phyloP scores from a whole-genome alignment of 2,888 invertebrate genomes.

The Drosophila pullipes region DNA sequence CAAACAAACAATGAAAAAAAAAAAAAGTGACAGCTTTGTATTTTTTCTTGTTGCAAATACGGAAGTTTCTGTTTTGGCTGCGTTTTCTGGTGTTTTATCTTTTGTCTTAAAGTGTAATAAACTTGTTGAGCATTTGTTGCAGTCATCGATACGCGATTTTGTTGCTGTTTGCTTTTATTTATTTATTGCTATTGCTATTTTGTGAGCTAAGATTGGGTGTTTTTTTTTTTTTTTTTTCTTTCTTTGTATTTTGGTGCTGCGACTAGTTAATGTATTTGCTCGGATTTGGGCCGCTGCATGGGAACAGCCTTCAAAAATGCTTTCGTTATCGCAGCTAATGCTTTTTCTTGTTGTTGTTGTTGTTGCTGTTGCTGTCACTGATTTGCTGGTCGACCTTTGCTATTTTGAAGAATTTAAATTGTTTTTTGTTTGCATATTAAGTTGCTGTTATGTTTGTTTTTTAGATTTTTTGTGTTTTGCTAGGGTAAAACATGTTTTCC shows the following conservation, averaged over 20 bases:
- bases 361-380: constrained; percentile 25
- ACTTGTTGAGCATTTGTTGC: constrained; percentile 52
- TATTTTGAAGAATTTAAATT: constrained; percentile 67
- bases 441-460: constrained; percentile 20
- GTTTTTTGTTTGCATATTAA: constrained; percentile 65
- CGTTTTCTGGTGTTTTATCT: constrained; percentile 46
- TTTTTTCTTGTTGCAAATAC: constrained; percentile 67
- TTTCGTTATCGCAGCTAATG: constrained; percentile 50
- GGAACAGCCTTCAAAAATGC: constrained; percentile 73
- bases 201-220: constrained; percentile 47
- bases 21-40: constrained; percentile 25
- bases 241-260: constrained; percentile 3
- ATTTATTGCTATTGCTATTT: constrained; percentile 75
- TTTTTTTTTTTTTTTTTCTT: constrained; percentile 1
- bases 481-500: constrained; percentile 53
- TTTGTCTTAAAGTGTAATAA: constrained; percentile 44
- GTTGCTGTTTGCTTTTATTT: constrained; percentile 48
- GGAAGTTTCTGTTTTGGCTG: constrained; percentile 68
- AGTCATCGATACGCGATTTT: constrained; percentile 63
- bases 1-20: constrained; percentile 17
- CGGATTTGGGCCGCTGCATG: constrained; percentile 72
- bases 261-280: constrained; percentile 59
- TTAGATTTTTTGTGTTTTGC: neutral
- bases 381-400: constrained; percentile 72
- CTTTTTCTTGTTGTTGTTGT: constrained; percentile 20